phyloP scores from a whole-genome alignment of 2,113 vertebrate genomes.

The Dasyornis broadbenti region DNA sequence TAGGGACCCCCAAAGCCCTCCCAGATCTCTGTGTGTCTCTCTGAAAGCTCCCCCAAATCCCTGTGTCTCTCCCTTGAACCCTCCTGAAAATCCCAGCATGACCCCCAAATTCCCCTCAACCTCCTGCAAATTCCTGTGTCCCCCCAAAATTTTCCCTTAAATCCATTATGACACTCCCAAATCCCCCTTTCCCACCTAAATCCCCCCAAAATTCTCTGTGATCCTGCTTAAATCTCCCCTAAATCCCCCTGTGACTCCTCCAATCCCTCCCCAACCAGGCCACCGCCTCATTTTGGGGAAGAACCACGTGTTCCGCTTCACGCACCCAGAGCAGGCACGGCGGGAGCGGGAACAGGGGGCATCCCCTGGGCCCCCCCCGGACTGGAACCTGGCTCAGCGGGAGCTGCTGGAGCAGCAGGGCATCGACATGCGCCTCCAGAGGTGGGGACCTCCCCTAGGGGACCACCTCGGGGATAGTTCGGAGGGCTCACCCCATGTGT shows the following conservation, averaged over 20 bases:
- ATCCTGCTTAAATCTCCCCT: not conserved
- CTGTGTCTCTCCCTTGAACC: not conserved
- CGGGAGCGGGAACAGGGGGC: not conserved
- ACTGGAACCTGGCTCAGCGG: not conserved
- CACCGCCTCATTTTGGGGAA: not conserved
- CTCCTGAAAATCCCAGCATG: not conserved
- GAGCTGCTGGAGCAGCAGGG: not conserved
- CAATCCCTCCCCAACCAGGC: not conserved
- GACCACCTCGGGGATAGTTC: rapidly evolving
- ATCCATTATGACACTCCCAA: rapidly evolving
- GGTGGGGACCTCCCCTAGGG: not conserved
- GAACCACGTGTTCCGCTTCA: not conserved
- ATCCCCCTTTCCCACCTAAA: not conserved
- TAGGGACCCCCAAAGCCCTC: not conserved
- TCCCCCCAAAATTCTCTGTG: not conserved
- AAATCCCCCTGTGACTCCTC: not conserved
- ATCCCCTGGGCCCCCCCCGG: not conserved
- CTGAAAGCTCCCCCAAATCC: not conserved
- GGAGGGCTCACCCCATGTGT: not conserved
- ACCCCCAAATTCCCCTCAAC: not conserved
- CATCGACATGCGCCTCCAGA: not conserved
- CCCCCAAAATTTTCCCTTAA: rapidly evolving
- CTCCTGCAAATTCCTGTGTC: not conserved
- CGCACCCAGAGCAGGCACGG: not conserved
- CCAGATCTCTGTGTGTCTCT: not conserved